Conservation (phyloP, 2,888 invertebrate genomes). For the Pristionchus entomophagus region DNA sequence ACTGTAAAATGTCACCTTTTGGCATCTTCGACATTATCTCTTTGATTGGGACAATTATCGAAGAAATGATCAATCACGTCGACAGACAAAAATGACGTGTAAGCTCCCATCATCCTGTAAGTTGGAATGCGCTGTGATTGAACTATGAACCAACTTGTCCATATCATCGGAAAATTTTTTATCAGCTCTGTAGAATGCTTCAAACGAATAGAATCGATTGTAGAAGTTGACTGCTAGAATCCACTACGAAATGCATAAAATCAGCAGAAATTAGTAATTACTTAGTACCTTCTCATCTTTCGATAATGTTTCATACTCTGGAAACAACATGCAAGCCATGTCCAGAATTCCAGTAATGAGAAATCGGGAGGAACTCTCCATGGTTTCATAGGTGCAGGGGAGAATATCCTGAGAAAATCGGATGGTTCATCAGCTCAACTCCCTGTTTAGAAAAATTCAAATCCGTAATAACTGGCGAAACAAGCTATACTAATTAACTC, state of each 20-base stretch:
- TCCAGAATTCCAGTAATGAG: constrained; percentile 15
- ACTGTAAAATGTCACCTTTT: too few relatives aligned
- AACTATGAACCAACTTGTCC: not conserved
- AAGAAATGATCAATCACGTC: not conserved
- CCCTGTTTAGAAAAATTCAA: too few relatives aligned
- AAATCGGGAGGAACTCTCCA: not conserved
- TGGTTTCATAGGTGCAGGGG: not conserved
- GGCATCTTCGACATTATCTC: not conserved
- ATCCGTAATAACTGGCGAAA: too few relatives aligned
- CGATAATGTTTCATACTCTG: not conserved
- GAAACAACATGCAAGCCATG: not conserved
- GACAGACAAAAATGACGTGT: not conserved
- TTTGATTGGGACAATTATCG: not conserved
- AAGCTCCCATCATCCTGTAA: not conserved
- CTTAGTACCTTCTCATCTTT: not conserved
- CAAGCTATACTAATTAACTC: too few relatives aligned
- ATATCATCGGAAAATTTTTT: not conserved
- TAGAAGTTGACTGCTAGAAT: not conserved
- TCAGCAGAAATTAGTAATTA: not conserved
- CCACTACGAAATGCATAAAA: not conserved
- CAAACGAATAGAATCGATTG: not conserved
- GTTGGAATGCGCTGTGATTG: not conserved
- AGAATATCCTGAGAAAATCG: not conserved
- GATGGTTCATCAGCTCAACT: not conserved
- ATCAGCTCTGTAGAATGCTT: not conserved